phyloP scores from a whole-genome alignment of 1,140 invertebrate species.

The Lepidotrigona ventralis region DNA sequence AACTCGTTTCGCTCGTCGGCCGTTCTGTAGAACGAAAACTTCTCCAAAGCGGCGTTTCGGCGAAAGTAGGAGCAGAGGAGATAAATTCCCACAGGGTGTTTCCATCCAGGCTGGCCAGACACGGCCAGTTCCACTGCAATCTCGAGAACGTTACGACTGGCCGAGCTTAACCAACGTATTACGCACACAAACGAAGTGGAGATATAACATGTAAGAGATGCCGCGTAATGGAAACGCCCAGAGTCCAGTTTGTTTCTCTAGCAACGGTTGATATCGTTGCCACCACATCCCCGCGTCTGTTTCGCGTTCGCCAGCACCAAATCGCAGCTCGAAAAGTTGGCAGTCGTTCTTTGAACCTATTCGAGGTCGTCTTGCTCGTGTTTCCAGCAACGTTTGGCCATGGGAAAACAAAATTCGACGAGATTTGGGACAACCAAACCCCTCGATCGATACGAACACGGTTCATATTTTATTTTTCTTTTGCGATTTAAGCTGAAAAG shows the following conservation, averaged over 20 bases:
- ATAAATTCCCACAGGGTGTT: constrained; percentile 14
- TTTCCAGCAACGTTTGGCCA: background rate
- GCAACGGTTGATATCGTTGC: background rate
- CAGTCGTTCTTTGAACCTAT: background rate
- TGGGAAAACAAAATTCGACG: too few species aligned
- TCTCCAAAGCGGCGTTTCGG: background rate
- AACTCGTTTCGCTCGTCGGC: background rate
- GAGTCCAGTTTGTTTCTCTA: constrained; percentile 13
- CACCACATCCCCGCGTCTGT: background rate
- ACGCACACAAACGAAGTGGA: constrained; percentile 7
- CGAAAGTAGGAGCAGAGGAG: constrained; percentile 7
- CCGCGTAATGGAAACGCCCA: background rate
- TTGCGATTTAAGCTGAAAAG: too few species aligned
- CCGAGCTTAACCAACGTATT: constrained; percentile 1
- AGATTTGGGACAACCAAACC: too few species aligned
- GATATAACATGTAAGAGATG: background rate
- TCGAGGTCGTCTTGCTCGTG: background rate
- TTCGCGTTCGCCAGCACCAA: background rate
- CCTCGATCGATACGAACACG: too few species aligned
- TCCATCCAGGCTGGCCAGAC: background rate
- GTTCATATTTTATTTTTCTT: too few species aligned
- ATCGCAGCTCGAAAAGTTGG: background rate
- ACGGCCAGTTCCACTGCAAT: background rate
- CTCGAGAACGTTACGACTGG: background rate
- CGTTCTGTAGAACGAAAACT: background rate